phyloP scores from a whole-genome alignment of 2,888 invertebrate species.

The Cosmia pyralina region DNA sequence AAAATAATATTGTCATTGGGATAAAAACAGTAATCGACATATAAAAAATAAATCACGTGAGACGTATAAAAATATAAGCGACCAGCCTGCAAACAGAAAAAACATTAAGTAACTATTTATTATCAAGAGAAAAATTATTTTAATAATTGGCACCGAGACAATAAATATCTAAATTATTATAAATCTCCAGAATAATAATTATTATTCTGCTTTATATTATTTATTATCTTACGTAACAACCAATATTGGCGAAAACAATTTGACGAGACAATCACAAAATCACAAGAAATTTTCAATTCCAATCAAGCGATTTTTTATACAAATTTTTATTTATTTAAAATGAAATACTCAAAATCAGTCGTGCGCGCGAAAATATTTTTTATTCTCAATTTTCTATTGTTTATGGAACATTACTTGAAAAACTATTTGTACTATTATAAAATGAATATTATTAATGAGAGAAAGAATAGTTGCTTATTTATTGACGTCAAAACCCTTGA shows the following conservation, averaged over 20 bases:
- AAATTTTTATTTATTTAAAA: slow-evolving; percentile 61
- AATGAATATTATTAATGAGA: slow-evolving; percentile 13
- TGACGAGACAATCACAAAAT: slow-evolving; percentile 61
- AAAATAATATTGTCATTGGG: neutral
- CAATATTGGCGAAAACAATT: slow-evolving; percentile 66
- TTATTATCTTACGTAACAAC: slow-evolving; percentile 62
- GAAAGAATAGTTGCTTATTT: slow-evolving; percentile 29
- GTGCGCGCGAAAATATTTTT: slow-evolving; percentile 66
- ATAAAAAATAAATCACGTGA: neutral
- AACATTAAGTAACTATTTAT: slow-evolving; percentile 54
- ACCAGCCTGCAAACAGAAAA: slow-evolving; percentile 55
- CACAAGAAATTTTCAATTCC: slow-evolving; percentile 70
- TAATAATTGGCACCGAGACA: slow-evolving; percentile 80
- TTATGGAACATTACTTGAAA: slow-evolving; percentile 39
- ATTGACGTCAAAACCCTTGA: slow-evolving; percentile 16
- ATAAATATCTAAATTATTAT: slow-evolving; percentile 69
- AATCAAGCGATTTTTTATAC: slow-evolving; percentile 63
- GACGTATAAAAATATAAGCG: slow-evolving; percentile 26
- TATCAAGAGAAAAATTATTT: slow-evolving; percentile 69
- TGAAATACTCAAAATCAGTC: slow-evolving; percentile 79
- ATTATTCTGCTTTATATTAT: slow-evolving; percentile 55
- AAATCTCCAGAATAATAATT: slow-evolving; percentile 61
- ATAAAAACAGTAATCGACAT: fast-evolving
- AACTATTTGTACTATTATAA: slow-evolving; percentile 56
- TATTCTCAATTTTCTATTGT: slow-evolving; percentile 69